Evolutionary conservation across 2,113 vertebrate species (phyloP).

Genomic region (Grus americana): DNA sequence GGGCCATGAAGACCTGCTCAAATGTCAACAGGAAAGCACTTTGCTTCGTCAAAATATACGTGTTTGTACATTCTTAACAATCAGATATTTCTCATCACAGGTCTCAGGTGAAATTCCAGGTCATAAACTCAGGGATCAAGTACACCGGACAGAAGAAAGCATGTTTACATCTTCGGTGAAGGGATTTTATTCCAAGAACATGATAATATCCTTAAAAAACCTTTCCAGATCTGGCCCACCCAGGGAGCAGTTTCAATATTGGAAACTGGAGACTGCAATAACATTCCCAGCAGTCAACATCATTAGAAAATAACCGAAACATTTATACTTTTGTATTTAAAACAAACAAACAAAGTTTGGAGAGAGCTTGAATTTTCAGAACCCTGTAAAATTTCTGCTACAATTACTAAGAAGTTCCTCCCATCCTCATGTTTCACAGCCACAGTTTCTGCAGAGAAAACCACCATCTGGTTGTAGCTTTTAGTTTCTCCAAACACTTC

Average conservation of each 20-base stretch:
- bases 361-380: background rate
- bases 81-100: background rate
- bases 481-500: background rate
- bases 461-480: background rate
- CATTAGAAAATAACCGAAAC: constrained; percentile 27
- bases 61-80: background rate
- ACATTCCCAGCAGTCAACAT: background rate
- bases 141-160: background rate
- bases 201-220: background rate
- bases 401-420: background rate
- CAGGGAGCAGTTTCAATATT: background rate
- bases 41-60: background rate
- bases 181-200: constrained; percentile 3
- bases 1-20: background rate
- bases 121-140: background rate
- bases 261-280: constrained; percentile 9
- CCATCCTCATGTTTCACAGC: background rate
- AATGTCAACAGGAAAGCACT: background rate
- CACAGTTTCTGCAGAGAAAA: background rate
- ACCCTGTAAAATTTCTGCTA: background rate
- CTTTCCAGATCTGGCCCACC: constrained; percentile 34
- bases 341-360: background rate
- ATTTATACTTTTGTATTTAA: background rate
- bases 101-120: background rate
- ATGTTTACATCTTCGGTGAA: background rate